Conservation (phyloP, 2,797 vertebrate genomes). For the Neoniphon sammara region DNA sequence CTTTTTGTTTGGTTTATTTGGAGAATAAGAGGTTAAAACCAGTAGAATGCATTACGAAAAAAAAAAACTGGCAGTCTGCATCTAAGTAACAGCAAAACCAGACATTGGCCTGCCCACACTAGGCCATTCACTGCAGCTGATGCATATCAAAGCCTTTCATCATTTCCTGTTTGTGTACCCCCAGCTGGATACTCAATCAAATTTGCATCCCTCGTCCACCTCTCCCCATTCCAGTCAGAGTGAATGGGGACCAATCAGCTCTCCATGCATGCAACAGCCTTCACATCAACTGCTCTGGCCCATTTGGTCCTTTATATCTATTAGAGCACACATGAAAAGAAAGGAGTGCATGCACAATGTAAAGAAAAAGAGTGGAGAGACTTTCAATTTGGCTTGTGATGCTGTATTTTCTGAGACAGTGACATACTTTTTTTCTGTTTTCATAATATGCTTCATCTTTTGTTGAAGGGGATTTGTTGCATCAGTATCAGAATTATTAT, state of each 20-base stretch:
- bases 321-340: conserved; percentile 54
- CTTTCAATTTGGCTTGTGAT: background rate
- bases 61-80: conserved; percentile 41
- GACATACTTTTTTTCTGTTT: too few relatives aligned
- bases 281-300: conserved; percentile 46
- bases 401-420: background rate
- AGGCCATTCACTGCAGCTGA: conserved; percentile 51
- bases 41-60: conserved; percentile 25
- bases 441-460: background rate
- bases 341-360: conserved; percentile 13
- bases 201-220: conserved; percentile 73
- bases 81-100: conserved; percentile 37
- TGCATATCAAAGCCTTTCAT: conserved; percentile 82
- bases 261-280: conserved; percentile 56
- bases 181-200: conserved; percentile 77
- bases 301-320: conserved; percentile 65
- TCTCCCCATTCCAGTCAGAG: conserved; percentile 55
- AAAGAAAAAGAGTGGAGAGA: conserved; percentile 5
- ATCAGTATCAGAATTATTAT: background rate
- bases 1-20: background rate
- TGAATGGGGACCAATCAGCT: conserved; percentile 64
- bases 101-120: conserved; percentile 57
- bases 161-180: conserved; percentile 82
- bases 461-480: background rate
- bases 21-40: background rate